Percentiles rank a stretch among this genome's conserved stretches.
phyloP scores from a whole-genome alignment of 2,113 vertebrate species.

The Tauraco erythrolophus region DNA sequence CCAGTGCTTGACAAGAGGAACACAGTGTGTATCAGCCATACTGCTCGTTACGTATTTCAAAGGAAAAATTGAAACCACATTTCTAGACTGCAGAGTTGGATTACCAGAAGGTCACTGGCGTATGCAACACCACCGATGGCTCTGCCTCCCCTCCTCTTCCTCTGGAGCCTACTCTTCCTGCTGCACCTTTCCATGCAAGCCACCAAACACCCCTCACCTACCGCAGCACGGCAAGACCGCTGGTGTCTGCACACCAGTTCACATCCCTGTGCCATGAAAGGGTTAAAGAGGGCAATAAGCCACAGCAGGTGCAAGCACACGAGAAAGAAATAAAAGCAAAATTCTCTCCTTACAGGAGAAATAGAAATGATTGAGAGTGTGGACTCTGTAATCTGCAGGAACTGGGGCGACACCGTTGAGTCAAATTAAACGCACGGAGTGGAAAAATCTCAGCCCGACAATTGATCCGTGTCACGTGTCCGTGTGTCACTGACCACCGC shows the following conservation, averaged over 20 bases:
- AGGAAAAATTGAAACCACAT: constrained; percentile 62
- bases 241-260: rapidly evolving
- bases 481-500: background rate
- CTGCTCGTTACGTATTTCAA: background rate
- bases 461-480: background rate
- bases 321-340: constrained; percentile 36
- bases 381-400: constrained; percentile 28
- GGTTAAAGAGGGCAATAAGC: constrained; percentile 42
- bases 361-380: constrained; percentile 50
- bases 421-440: constrained; percentile 25
- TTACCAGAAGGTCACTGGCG: background rate
- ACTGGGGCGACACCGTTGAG: background rate
- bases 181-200: background rate
- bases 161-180: background rate
- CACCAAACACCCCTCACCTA: background rate
- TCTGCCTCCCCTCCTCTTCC: background rate
- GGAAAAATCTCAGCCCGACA: background rate
- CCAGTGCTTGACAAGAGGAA: background rate
- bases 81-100: constrained; percentile 4
- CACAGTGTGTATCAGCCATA: background rate
- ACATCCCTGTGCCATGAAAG: rapidly evolving
- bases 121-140: background rate
- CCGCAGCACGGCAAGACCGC: rapidly evolving
- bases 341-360: constrained; percentile 43
- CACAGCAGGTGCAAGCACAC: constrained; percentile 58